Evolutionary conservation across 1,140 invertebrate species (phyloP).

Genomic region (Nasonia giraulti): DNA sequence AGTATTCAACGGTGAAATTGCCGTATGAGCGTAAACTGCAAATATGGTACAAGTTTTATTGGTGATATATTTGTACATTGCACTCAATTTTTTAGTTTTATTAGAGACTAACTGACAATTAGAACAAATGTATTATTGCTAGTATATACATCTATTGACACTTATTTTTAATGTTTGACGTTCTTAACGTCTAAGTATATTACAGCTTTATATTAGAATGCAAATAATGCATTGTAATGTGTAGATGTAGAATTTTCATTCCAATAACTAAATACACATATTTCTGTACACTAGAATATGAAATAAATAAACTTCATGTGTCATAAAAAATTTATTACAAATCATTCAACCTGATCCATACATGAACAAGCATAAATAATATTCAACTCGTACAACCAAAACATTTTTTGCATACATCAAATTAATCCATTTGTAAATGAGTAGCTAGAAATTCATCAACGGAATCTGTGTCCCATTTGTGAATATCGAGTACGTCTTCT

Average conservation of each 20-base stretch:
- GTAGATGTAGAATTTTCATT: slow-evolving; percentile 57
- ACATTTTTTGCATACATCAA: slow-evolving; percentile 39
- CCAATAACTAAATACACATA: slow-evolving; percentile 52
- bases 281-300: slow-evolving; percentile 49
- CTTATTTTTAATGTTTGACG: background rate
- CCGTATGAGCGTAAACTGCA: background rate
- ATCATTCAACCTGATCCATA: slow-evolving; percentile 21
- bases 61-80: slow-evolving; percentile 33
- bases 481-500: slow-evolving; percentile 91
- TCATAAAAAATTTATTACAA: slow-evolving; percentile 48
- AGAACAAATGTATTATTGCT: background rate
- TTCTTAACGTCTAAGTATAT: background rate
- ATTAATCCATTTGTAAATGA: slow-evolving; percentile 79
- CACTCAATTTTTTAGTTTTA: slow-evolving; percentile 22
- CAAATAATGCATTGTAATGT: slow-evolving; percentile 31
- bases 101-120: slow-evolving; percentile 4
- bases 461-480: slow-evolving; percentile 97
- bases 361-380: slow-evolving; percentile 4
- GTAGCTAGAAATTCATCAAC: slow-evolving; percentile 95
- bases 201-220: slow-evolving; percentile 32
- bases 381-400: background rate
- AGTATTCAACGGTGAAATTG: slow-evolving; percentile 6
- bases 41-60: slow-evolving; percentile 9
- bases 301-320: slow-evolving; percentile 51
- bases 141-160: background rate